These are phyloP conservation scores for Hoplodrina ambigua DNA, from an alignment of 2,888 invertebrate species.

Conservation along the genomic window DNA sequence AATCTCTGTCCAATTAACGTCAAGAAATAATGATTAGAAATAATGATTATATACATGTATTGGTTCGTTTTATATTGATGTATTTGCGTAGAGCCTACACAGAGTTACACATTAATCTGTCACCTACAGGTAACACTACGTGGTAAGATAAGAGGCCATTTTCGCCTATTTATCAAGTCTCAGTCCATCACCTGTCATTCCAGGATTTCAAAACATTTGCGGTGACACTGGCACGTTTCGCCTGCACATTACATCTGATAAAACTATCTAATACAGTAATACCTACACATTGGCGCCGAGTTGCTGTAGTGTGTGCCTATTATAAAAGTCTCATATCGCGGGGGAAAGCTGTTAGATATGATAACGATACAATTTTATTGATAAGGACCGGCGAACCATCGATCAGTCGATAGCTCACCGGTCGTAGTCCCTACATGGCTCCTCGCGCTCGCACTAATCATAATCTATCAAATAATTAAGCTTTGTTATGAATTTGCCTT, in stretches of 20 bases:
- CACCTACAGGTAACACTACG: slow-evolving; percentile 19
- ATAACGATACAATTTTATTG: slow-evolving; percentile 89
- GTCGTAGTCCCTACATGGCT: slow-evolving; percentile 71
- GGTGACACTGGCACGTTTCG: slow-evolving; percentile 72
- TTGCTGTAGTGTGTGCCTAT: slow-evolving; percentile 71
- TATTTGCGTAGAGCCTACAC: neutral
- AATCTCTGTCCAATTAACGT: neutral
- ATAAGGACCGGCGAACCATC: slow-evolving; percentile 86
- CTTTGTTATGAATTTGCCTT: slow-evolving; percentile 62
- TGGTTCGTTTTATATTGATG: neutral
- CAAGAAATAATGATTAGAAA: neutral
- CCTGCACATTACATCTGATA: slow-evolving; percentile 80
- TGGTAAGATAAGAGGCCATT: slow-evolving; percentile 31
- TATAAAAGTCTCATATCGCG: slow-evolving; percentile 87
- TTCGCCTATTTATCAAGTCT: slow-evolving; percentile 52
- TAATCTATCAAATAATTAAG: slow-evolving; percentile 68
- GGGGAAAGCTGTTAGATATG: slow-evolving; percentile 90
- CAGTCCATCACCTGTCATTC: slow-evolving; percentile 76
- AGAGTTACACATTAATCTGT: slow-evolving; percentile 4
- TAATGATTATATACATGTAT: no score
- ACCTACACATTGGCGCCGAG: slow-evolving; percentile 78
- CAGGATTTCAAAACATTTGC: slow-evolving; percentile 74
- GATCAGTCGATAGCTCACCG: slow-evolving; percentile 87
- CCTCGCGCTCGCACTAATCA: slow-evolving; percentile 64
- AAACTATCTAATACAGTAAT: slow-evolving; percentile 78